Evolutionary conservation across 2,797 vertebrate genomes (phyloP).

Genomic region (Lithobates pipiens): DNA sequence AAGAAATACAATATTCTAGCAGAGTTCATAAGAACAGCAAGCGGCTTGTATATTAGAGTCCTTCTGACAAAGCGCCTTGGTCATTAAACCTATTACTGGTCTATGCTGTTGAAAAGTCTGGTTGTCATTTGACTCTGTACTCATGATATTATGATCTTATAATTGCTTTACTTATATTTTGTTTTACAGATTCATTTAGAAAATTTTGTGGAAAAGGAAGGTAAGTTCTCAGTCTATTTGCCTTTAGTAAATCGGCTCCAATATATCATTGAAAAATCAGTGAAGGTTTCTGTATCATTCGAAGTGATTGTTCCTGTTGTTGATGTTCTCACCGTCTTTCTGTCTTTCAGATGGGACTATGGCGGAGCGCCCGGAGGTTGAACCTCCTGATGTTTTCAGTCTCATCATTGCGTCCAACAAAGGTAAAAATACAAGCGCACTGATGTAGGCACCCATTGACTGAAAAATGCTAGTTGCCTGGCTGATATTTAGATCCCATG

Average conservation of each 20-base stretch:
- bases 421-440: not conserved
- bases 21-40: no score
- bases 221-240: not conserved
- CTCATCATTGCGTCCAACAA: slow-evolving; percentile 13
- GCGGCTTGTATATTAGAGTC: no score
- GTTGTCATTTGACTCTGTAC: no score
- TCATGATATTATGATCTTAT: not conserved
- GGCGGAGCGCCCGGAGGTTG: not conserved
- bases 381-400: slow-evolving; percentile 10
- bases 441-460: not conserved
- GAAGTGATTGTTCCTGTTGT: no score
- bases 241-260: no score
- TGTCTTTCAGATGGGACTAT: not conserved
- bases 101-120: no score
- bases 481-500: not conserved
- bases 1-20: no score
- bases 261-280: no score
- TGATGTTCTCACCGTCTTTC: not conserved
- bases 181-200: slow-evolving; percentile 33
- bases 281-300: no score
- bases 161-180: not conserved
- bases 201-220: not conserved
- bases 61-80: no score
- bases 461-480: not conserved
- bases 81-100: no score